Conservation (phyloP, 2,113 vertebrate species). For the Ptilorrhoa leucosticta region DNA sequence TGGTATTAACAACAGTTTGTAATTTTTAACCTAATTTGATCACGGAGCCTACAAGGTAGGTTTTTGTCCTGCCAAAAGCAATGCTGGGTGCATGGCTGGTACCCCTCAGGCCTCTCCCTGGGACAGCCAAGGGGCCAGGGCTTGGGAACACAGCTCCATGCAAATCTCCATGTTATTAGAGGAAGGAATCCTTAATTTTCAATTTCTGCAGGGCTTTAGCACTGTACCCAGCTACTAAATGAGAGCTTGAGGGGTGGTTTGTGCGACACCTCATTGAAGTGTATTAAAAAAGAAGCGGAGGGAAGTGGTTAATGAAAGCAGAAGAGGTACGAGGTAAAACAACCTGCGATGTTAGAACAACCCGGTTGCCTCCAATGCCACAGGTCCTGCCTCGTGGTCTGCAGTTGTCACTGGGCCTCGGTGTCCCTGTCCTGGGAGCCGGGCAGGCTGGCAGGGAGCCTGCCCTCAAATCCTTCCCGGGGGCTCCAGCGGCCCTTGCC, state of each 20-base stretch:
- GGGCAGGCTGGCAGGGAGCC: background rate
- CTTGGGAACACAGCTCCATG: background rate
- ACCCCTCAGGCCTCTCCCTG: background rate
- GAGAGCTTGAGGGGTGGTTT: background rate
- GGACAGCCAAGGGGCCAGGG: background rate
- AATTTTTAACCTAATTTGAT: background rate
- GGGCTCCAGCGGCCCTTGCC: accelerated
- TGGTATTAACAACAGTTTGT: background rate
- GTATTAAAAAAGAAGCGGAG: background rate
- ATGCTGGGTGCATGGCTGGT: accelerated
- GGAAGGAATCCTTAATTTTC: background rate
- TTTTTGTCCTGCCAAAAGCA: background rate
- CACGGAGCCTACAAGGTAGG: accelerated
- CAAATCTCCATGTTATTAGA: background rate
- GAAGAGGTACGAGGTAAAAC: background rate
- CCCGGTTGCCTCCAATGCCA: accelerated
- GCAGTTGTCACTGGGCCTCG: accelerated
- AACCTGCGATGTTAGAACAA: accelerated
- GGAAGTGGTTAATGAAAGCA: background rate
- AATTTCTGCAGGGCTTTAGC: background rate
- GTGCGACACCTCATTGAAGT: background rate
- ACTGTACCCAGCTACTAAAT: background rate
- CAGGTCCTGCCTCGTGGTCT: accelerated
- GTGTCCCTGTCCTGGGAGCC: accelerated
- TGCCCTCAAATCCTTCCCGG: background rate